phyloP scores from a whole-genome alignment of 2,797 vertebrate species.

The Fistularia commersonii region DNA sequence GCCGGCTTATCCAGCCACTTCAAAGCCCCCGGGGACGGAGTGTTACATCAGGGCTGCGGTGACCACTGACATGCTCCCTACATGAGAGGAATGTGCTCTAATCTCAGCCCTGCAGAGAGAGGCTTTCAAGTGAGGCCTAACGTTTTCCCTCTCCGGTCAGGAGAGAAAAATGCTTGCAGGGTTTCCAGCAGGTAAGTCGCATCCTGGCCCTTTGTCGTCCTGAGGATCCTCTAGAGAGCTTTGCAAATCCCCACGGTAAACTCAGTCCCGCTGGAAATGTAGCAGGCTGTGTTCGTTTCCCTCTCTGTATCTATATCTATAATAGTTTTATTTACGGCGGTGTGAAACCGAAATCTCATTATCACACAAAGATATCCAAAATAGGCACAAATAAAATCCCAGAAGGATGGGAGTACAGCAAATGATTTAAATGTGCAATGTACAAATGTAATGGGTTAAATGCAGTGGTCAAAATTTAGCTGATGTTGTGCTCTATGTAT shows the following conservation, averaged over 20 bases:
- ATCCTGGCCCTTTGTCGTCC: conserved; percentile 24
- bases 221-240: conserved; percentile 22
- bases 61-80: conserved; percentile 28
- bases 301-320: too few species aligned
- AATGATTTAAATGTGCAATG: too few species aligned
- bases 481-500: too few species aligned
- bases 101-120: conserved; percentile 60
- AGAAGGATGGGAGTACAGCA: too few species aligned
- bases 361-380: too few species aligned
- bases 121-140: conserved; percentile 45
- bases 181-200: conserved; percentile 50
- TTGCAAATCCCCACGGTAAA: conserved; percentile 27
- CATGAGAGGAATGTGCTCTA: conserved; percentile 48
- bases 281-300: too few species aligned
- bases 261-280: conserved; percentile 1
- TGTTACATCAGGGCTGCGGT: conserved; percentile 39
- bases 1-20: conserved; percentile 54
- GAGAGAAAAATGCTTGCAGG: too few species aligned
- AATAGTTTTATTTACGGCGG: too few species aligned
- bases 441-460: too few species aligned
- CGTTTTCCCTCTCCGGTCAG: conserved; percentile 16
- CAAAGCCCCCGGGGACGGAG: conserved; percentile 41
- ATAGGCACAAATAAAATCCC: too few species aligned
- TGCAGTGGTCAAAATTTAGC: too few species aligned
- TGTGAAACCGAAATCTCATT: too few species aligned